phyloP scores from a whole-genome alignment of 1,140 invertebrate genomes.

The Eriosoma lanigerum region DNA sequence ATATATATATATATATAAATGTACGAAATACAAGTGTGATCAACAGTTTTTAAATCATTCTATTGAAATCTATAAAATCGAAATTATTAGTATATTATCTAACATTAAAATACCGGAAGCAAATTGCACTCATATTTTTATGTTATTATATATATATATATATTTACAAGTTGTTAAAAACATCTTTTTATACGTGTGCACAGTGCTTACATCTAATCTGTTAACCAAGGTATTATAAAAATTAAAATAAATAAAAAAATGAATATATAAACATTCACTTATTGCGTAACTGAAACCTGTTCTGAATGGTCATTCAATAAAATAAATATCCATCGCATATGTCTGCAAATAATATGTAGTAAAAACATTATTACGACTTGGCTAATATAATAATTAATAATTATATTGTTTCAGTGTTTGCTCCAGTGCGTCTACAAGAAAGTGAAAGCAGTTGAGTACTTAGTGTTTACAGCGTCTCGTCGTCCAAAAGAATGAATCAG shows the following conservation, averaged over 20 bases:
- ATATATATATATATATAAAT: no score
- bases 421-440: slow-evolving; percentile 69
- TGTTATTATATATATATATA: neutral
- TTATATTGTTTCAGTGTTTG: slow-evolving; percentile 62
- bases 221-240: slow-evolving; percentile 25
- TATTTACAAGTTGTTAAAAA: neutral
- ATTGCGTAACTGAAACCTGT: slow-evolving; percentile 24
- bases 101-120: neutral
- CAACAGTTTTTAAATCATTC: no score
- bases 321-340: neutral
- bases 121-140: neutral
- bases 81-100: no score
- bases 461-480: neutral
- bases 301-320: slow-evolving; percentile 9
- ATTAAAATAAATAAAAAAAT: no score
- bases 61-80: no score
- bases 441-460: slow-evolving; percentile 63
- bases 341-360: slow-evolving; percentile 31
- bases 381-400: slow-evolving; percentile 6
- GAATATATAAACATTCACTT: slow-evolving; percentile 42
- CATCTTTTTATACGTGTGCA: neutral
- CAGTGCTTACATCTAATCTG: neutral
- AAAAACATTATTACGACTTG: neutral
- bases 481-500: neutral
- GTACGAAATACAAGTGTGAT: no score